Evolutionary conservation across 2,888 invertebrate genomes (phyloP), one percentile per base, ranked within the genome.

Genomic region (Polydrusus cervinus): DNA sequence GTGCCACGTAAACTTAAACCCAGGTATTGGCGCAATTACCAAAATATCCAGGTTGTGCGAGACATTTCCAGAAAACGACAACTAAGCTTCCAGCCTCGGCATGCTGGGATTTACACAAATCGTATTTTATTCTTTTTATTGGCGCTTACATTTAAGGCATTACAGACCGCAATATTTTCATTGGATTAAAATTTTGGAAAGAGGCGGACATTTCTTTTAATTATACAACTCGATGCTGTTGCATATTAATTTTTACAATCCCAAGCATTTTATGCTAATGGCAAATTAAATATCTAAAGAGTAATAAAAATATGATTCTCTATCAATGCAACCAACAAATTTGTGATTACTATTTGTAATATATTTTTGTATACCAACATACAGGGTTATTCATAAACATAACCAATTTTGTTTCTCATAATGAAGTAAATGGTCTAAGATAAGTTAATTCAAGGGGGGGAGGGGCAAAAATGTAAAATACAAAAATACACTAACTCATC

Each of bases 21-120:
- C 34, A 34, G 34, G 61, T 74, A 74, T 74, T 62, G 74, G 69
- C 74, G 69, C 64, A 74, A 74, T 74, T 74, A 69, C 47, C 61
- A 53, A 60, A 61, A 61, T 55, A 65, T 45, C 64, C 71, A 70
- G 18, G 61, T 61, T 61, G 49, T 55, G 70, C 70, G 34, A 16
- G 13, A 71, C 62, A 71, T 71, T 71, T 71, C 57, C 57, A 20
- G 67, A 57, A 68, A 45, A 40, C 53, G 61, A 34, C 57, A 57
- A 49, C 64, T 30, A 62, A 34, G 45, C 47, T 25, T 43, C 18
- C 60, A 8, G n/a, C 38, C 9, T 3, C 57, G 38, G 16, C 18
- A 38, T 60, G 14, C 18, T 16, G 16, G 53, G 53, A 25, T 53
- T 53, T 53, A 25, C 34, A 20, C 13, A n/a, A 43, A 43, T 43